Evolutionary conservation across 2,797 vertebrate species (phyloP).

Genomic region (Brachyrhaphis roseni): DNA sequence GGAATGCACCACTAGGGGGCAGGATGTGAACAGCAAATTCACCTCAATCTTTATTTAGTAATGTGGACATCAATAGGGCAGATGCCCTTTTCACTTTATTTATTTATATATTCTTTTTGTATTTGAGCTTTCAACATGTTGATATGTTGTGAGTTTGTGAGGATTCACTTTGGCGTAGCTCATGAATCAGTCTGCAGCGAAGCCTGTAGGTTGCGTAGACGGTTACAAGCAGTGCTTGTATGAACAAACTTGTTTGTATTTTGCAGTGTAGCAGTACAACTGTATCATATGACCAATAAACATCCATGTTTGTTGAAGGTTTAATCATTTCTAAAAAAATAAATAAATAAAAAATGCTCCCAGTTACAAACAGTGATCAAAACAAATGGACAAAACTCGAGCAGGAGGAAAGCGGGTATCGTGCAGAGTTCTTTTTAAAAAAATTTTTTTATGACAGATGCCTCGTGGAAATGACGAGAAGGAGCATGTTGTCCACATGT

Average conservation of each 20-base stretch:
- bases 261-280: conserved; percentile 66
- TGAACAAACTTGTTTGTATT: conserved; percentile 49
- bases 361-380: background rate
- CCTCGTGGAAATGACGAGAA: conserved; percentile 8
- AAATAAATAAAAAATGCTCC: background rate
- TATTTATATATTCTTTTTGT: conserved; percentile 27
- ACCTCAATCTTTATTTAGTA: conserved; percentile 1
- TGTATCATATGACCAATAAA: conserved; percentile 71
- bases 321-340: background rate
- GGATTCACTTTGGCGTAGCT: conserved; percentile 36
- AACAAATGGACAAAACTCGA: background rate
- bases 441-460: conserved; percentile 6
- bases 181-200: conserved; percentile 38
- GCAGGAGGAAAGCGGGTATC: background rate
- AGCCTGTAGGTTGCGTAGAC: conserved; percentile 33
- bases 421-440: conserved; percentile 1
- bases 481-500: conserved; percentile 43
- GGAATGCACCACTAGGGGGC: conserved; percentile 63
- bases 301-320: background rate
- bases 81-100: conserved; percentile 50
- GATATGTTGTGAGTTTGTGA: conserved; percentile 48
- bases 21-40: conserved; percentile 21
- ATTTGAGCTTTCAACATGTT: conserved; percentile 32
- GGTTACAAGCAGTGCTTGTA: conserved; percentile 70
- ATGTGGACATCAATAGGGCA: conserved; percentile 10